A percentile compares a stretch with the other conserved stretches of the same genome.
These are phyloP conservation scores for Mustelus asterias DNA, from an alignment of 2,113 vertebrate species.

Conservation along the genomic window DNA sequence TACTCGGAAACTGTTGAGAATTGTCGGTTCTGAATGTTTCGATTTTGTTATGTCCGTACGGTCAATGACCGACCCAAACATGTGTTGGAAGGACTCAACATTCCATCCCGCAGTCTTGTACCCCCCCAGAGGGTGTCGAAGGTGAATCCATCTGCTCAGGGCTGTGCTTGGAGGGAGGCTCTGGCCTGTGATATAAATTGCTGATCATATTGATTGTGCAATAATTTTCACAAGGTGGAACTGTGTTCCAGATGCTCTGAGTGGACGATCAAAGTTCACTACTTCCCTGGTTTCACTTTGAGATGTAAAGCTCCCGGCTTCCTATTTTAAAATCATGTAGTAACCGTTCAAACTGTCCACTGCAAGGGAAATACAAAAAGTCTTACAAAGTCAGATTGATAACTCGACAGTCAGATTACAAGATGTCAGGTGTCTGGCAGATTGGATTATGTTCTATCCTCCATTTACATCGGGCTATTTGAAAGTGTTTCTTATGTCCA, in stretches of 20 bases:
- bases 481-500: not conserved
- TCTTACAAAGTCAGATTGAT: not conserved
- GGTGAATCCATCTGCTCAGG: not conserved
- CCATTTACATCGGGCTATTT: not conserved
- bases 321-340: constrained; percentile 24
- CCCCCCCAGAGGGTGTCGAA: not conserved
- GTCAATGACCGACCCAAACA: not conserved
- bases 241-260: not conserved
- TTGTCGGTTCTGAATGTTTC: not conserved
- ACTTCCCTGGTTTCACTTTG: not conserved
- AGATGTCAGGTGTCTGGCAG: not conserved
- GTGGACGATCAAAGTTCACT: not conserved
- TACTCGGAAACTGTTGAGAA: too few relatives aligned
- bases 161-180: not conserved
- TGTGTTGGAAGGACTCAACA: not conserved
- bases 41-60: not conserved
- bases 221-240: not conserved
- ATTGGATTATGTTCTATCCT: not conserved
- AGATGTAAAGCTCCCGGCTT: not conserved
- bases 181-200: not conserved
- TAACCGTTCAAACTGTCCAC: not conserved
- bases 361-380: not conserved
- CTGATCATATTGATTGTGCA: not conserved
- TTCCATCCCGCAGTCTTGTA: not conserved
- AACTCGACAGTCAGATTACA: not conserved